These are phyloP conservation scores for Himalopsyche japonica DNA, from an alignment of 2,888 invertebrate genomes.

Conservation along the genomic window DNA sequence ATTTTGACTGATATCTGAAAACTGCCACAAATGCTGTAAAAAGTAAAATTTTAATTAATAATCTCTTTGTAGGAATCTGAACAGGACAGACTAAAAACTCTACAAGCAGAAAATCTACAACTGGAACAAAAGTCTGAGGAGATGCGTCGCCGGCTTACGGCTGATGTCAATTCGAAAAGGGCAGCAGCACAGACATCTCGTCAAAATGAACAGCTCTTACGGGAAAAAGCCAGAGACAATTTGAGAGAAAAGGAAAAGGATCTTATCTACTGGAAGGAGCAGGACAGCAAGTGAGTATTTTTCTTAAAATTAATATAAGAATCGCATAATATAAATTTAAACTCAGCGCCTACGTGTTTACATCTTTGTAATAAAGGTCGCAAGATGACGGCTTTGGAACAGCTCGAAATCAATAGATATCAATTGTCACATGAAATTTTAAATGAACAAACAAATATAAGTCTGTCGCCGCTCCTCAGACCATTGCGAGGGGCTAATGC, in stretches of 20 bases:
- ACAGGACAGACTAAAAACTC: background rate
- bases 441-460: too few relatives aligned
- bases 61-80: conserved; percentile 20
- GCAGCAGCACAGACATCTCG: background rate
- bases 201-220: background rate
- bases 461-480: too few relatives aligned
- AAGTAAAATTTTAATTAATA: background rate
- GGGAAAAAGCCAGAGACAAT: background rate
- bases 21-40: background rate
- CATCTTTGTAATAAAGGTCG: too few relatives aligned
- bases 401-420: too few relatives aligned
- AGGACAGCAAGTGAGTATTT: conserved; percentile 21
- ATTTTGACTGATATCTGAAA: too few relatives aligned
- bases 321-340: too few relatives aligned
- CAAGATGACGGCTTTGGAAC: too few relatives aligned
- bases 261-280: conserved; percentile 15
- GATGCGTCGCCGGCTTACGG: background rate
- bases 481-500: too few relatives aligned
- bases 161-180: background rate
- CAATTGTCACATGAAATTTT: too few relatives aligned
- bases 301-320: background rate
- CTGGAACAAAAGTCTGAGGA: background rate
- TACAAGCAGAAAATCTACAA: background rate
- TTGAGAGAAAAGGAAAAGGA: background rate
- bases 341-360: too few relatives aligned